A percentile compares a stretch with the other conserved stretches of the same genome.
These are phyloP conservation scores for Chiropotes sagulatus DNA, from an alignment of 2,797 vertebrate genomes.

Conservation along the genomic window DNA sequence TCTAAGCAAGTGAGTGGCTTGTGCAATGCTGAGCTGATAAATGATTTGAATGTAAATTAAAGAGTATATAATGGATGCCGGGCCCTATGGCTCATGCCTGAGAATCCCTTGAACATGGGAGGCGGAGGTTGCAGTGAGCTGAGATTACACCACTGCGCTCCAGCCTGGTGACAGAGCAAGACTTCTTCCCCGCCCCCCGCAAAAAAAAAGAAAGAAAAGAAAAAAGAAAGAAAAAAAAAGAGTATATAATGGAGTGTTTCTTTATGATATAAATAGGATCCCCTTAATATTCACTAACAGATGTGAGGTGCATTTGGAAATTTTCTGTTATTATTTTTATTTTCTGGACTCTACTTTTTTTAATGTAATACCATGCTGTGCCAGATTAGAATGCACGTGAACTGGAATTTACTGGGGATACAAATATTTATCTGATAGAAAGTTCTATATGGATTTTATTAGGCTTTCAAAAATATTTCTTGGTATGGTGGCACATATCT, in stretches of 20 bases:
- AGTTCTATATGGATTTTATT: not conserved
- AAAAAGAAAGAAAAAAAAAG: not conserved
- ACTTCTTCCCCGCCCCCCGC: no score
- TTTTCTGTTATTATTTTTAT: not conserved
- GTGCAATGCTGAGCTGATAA: not conserved
- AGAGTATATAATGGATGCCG: no score
- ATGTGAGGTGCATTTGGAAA: not conserved
- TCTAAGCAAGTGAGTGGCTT: not conserved
- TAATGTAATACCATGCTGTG: not conserved
- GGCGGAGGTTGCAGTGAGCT: no score
- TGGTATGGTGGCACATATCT: no score
- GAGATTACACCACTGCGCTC: no score
- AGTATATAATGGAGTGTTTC: not conserved
- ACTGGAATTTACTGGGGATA: not conserved
- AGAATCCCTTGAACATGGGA: no score
- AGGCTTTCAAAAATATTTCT: not conserved
- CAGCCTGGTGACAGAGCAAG: no score
- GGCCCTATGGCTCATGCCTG: no score
- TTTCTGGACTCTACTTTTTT: not conserved
- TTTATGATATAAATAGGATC: not conserved
- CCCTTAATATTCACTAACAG: not conserved
- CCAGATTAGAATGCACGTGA: not conserved
- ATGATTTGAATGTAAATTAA: not conserved
- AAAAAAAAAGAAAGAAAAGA: no score
- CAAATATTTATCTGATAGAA: not conserved